Percentiles rank a stretch among this genome's conserved stretches.
phyloP scores from a whole-genome alignment of 2,797 vertebrate species.

The Harpagifer antarcticus region DNA sequence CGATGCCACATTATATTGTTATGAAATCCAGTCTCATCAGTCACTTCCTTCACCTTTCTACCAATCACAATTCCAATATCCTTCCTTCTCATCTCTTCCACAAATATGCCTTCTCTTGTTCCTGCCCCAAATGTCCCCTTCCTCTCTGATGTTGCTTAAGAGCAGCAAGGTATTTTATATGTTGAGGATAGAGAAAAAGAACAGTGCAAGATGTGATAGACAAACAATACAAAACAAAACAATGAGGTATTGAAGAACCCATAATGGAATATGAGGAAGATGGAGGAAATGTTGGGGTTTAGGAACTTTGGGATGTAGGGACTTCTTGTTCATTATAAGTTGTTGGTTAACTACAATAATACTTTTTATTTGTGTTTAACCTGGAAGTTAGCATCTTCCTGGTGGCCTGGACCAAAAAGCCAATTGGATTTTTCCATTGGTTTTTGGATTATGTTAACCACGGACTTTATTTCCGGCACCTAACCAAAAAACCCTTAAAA shows the following conservation, averaged over 20 bases:
- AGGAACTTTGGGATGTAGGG: not conserved
- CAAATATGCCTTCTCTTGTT: not conserved
- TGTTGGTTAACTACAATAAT: not conserved
- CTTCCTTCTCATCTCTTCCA: not conserved
- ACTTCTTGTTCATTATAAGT: not conserved
- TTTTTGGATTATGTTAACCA: too few relatives aligned
- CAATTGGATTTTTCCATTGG: too few relatives aligned
- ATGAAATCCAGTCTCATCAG: conserved; percentile 17
- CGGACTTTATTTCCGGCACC: too few relatives aligned
- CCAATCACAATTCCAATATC: not conserved
- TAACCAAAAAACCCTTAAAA: too few relatives aligned
- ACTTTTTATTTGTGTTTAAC: too few relatives aligned
- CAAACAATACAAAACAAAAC: not conserved
- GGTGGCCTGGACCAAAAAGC: too few relatives aligned
- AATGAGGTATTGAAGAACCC: not conserved
- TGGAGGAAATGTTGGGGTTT: not conserved
- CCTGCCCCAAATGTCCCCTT: not conserved
- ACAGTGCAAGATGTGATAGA: conserved; percentile 13
- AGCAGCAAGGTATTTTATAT: conserved; percentile 58
- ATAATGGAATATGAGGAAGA: not conserved
- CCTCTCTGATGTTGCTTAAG: conserved; percentile 28
- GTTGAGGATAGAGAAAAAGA: conserved; percentile 31
- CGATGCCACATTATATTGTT: conserved; percentile 32
- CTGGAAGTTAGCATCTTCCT: too few relatives aligned
- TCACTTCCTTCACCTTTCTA: not conserved